Conservation (phyloP, 2,113 vertebrate species). For the Zosterops hypoxanthus region DNA sequence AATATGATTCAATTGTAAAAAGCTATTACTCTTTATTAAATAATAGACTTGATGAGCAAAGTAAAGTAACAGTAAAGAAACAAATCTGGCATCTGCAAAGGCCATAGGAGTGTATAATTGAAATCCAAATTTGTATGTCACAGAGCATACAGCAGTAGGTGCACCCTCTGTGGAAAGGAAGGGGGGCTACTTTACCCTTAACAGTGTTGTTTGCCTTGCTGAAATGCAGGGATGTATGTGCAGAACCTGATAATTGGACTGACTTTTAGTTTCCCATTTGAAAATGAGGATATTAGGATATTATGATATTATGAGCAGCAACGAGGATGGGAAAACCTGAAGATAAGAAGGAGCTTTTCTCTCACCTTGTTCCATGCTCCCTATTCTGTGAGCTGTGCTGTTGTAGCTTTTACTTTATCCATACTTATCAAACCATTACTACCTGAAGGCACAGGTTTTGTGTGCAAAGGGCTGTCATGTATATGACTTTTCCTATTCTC, state of each 20-base stretch:
- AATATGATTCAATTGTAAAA: neutral
- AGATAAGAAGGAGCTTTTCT: neutral
- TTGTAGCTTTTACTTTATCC: neutral
- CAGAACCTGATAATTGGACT: neutral
- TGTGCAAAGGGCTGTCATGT: neutral
- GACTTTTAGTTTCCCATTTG: neutral
- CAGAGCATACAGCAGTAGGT: neutral
- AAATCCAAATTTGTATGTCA: neutral
- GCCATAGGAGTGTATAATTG: neutral
- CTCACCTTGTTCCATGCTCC: neutral
- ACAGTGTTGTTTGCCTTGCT: neutral
- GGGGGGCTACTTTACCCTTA: neutral
- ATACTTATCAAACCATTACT: neutral
- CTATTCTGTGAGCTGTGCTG: neutral
- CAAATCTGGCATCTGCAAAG: neutral
- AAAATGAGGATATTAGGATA: neutral
- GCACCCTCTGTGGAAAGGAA: neutral
- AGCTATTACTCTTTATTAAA: constrained; percentile 14
- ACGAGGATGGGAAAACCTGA: neutral
- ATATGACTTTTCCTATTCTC: neutral
- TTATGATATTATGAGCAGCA: neutral
- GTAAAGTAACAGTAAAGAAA: neutral
- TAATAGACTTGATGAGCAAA: neutral
- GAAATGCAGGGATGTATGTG: neutral
- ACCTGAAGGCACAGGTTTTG: neutral